phyloP scores from a whole-genome alignment of 1,140 invertebrate species.

The Drosophila pallidifrons region DNA sequence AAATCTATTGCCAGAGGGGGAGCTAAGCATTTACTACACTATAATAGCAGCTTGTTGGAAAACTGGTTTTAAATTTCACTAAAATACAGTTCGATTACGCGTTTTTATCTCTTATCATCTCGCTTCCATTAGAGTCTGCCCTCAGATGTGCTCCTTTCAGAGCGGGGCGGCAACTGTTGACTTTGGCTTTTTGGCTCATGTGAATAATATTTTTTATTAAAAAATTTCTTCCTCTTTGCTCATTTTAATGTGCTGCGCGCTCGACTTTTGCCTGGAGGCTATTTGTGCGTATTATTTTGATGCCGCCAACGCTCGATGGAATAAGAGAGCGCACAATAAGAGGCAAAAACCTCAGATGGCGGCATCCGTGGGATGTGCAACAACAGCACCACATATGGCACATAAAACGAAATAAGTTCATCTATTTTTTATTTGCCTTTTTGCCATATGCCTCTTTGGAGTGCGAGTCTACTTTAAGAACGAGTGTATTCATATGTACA shows the following conservation, averaged over 20 bases:
- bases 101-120: neutral
- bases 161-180: constrained; percentile 28
- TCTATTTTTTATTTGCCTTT: constrained; percentile 71
- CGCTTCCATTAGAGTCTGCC: neutral
- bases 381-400: constrained; percentile 21
- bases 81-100: neutral
- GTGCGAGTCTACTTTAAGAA: constrained; percentile 12
- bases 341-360: constrained; percentile 6
- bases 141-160: neutral
- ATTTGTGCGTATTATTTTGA: constrained; percentile 54
- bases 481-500: constrained; percentile 22
- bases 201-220: constrained; percentile 62
- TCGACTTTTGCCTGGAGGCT: constrained; percentile 50
- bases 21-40: neutral
- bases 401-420: constrained; percentile 57
- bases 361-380: constrained; percentile 6
- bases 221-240: constrained; percentile 50
- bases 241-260: constrained; percentile 61
- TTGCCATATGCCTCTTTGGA: constrained; percentile 50
- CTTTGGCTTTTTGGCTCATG: constrained; percentile 28
- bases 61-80: neutral
- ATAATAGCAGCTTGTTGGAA: neutral
- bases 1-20: neutral
- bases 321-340: constrained; percentile 26
- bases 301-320: constrained; percentile 10